Base-by-base conservation (phyloP, 2,113 vertebrate species). In the Euleptes europaea region DNA sequence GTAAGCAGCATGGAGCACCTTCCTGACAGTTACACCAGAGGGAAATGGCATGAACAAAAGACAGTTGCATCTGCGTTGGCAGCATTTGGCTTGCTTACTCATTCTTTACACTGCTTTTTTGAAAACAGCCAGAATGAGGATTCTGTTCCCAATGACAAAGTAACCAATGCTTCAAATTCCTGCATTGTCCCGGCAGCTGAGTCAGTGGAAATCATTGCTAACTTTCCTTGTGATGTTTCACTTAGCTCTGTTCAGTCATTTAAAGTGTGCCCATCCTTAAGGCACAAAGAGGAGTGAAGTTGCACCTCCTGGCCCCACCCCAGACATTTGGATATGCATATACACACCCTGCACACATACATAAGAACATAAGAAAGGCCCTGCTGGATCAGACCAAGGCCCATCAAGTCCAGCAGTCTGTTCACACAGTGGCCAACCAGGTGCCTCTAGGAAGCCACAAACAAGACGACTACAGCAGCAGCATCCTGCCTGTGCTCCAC, bases 1-100 rank as follows among this genome's bases (percentile, higher is more conserved):
- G 71, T n/a, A 89, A 77, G 42, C 80, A 49, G 74, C 3, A 65
- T 47, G 89, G 82, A 86, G 71, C 35, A 10, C 47, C 1, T 85
- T 92, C 89, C 89, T 92, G 76, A 83, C 6, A 23, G 83, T 89
- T 91, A 69, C 82, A 84, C 88, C 88, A 91, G 88, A 87, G 76
- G 75, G 70, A 88, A 83, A 54, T 79, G 17, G 19, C 31, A 47
- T 7, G 26, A 51, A 66, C 47, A 28, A n/a, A 88, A 91, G 92
- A 89, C 84, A 87, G 88, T 88, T 92, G 87, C 79, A 85, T 82
- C 66, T 57, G 60, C 91, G 84, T 85, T 91, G 93, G 92, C 91
- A 93, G 78, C 60, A 70, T 90, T 89, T 71, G 35, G 73, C 84
- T 85, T 92, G 66, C 83, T 85, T 31, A 76, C 60, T 93, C 78